Conservation (phyloP, 2,797 vertebrate species). For the Gambelia wislizenii region DNA sequence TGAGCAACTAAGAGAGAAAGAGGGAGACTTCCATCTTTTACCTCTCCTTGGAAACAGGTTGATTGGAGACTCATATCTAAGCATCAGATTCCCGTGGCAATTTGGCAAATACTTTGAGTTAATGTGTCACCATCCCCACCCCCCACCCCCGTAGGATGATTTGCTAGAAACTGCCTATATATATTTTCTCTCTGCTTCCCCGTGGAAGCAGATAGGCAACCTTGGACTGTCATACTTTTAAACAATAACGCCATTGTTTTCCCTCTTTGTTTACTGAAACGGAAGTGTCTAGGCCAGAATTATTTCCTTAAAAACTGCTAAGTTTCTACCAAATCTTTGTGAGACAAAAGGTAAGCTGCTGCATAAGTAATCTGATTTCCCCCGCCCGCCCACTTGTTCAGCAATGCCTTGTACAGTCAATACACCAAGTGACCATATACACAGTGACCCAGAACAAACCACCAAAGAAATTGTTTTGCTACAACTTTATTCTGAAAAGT, state of each 20-base stretch:
- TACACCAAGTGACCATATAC: no score
- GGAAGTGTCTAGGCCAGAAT: background rate
- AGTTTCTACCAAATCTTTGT: background rate
- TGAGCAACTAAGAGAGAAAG: background rate
- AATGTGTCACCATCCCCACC: background rate
- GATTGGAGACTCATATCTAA: background rate
- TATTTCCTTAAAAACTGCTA: constrained; percentile 4
- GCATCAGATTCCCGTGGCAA: background rate
- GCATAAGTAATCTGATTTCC: background rate
- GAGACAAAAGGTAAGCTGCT: background rate
- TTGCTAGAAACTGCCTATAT: background rate
- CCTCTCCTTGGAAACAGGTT: background rate
- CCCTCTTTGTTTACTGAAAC: background rate
- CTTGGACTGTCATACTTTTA: background rate
- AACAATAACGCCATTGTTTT: background rate
- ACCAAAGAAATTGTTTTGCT: background rate
- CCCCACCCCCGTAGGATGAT: background rate
- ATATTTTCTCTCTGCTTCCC: constrained; percentile 6
- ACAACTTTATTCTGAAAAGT: background rate
- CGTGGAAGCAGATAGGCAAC: background rate
- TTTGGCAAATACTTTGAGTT: background rate
- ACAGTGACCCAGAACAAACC: background rate
- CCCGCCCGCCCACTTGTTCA: background rate
- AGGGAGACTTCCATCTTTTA: background rate
- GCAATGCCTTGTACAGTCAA: background rate